phyloP scores from a whole-genome alignment of 2,113 vertebrate species.

The Saccopteryx bilineata region DNA sequence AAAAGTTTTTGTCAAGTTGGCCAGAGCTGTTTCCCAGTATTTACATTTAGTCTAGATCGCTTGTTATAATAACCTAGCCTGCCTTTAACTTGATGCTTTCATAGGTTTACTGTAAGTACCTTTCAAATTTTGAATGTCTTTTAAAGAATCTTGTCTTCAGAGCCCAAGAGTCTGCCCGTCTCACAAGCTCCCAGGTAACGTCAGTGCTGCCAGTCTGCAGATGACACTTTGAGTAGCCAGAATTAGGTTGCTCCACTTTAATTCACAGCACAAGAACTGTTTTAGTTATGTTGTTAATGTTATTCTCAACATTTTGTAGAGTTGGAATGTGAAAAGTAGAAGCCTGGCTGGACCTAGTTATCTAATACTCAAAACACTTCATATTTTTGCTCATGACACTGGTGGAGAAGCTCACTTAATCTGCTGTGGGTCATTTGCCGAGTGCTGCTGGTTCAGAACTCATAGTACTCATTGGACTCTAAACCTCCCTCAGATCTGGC shows the following conservation, averaged over 20 bases:
- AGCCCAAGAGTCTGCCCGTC: background rate
- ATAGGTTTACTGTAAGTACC: background rate
- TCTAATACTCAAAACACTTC: background rate
- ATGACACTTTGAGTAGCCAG: background rate
- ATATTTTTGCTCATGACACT: background rate
- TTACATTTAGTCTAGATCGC: conserved; percentile 2
- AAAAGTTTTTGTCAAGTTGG: background rate
- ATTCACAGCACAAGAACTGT: background rate
- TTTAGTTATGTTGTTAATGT: background rate
- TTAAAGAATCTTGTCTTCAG: background rate
- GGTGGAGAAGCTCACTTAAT: background rate
- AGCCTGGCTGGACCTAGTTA: background rate
- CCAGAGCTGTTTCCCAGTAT: background rate
- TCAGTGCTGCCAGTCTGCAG: background rate
- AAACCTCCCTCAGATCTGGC: background rate
- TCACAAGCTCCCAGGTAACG: background rate
- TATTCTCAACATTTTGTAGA: background rate
- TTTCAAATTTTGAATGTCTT: background rate
- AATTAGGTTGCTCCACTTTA: background rate
- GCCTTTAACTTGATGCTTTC: background rate
- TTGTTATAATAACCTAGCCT: background rate
- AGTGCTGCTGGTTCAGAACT: background rate
- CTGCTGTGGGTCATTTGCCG: background rate
- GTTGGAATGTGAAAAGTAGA: background rate
- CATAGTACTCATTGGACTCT: background rate